Evolutionary conservation across 2,888 invertebrate genomes (phyloP), one percentile per base, ranked within the genome.

Genomic region (Hirtodrosophila trivittata): DNA sequence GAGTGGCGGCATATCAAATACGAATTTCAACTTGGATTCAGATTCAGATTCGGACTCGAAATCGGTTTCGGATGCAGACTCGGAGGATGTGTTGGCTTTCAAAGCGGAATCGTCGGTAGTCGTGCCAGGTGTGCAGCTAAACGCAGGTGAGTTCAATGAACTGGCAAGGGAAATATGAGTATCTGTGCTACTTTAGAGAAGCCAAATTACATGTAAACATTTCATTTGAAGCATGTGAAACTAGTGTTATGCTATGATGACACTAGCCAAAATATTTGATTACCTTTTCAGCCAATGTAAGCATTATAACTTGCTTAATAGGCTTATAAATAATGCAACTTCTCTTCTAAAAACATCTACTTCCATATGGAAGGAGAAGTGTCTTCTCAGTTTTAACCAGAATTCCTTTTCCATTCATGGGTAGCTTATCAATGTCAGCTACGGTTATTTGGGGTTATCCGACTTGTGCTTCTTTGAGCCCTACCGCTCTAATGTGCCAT

Each of bases 61-160:
- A 9, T n/a, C 28, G n/a, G 26, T 69, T 42, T 2, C 66, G 52
- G 51, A 66, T 32, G 28, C 28, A 33, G 45, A 37, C 25, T 42
- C 13, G 3, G 26, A 16, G 25, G 56, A 57, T 32, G 43, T 42
- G 14, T 18, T 52, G 46, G 74, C 60, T 2, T 77, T 83, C 37
- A 78, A 84, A 42, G 63, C 83, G 14, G 75, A 81, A 47, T 77
- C 85, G 8, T 84, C 87, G 56, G 75, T 87, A 26, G 62, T 81
- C 18, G 21, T 77, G 42, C 75, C 87, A 0, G 88, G 73, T 2
- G 67, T 77, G 38, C 86, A 74, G 54, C 41, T 75, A 46, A 85
- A 73, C 67, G 45, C 88, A 87, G 87, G 88, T 87, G 51, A 70
- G 75, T 58, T 41, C 6, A 14, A 28, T 9, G 16, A 6, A 8